Evolutionary conservation across 2,888 invertebrate genomes (phyloP), one percentile per base, ranked within the genome.

Genomic region (Xanthia icteritia): DNA sequence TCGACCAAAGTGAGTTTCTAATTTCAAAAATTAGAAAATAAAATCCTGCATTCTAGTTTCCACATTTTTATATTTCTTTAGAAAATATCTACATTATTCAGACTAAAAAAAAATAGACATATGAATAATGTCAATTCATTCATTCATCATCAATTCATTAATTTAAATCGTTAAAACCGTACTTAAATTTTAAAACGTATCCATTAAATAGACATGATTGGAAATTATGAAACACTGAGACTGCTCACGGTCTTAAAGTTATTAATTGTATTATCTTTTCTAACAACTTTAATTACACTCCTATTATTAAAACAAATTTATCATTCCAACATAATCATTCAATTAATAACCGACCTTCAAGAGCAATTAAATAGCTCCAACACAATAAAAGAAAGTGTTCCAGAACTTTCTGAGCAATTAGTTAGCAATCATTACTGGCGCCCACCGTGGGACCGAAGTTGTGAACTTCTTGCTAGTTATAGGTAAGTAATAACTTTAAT

Each of bases 371-470:
- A 51, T 80, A 65, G 36, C 51, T 67, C 45, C 1, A 70, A 73
- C 42, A 54, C 31, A 71, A 78, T 73, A 72, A 72, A 75, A 80
- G 48, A 81, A 75, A 72, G 65, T 72, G n/a, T 67, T 65, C 8
- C 5, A 20, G 23, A 71, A 80, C 39, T 84, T 80, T 72, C 27
- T 23, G 39, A 58, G 48, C 23, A 71, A 80, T 79, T 68, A 71
- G 58, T 77, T 64, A 60, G 67, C 42, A 48, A 70, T 64, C n/a
- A 1, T 65, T 82, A 85, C 39, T 85, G 82, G 85, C 81, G 67
- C 82, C 75, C 85, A 72, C 36, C 58, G 60, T 17, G 82, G 75
- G 85, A 67, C 71, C 60, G 17, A 78, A 73, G 48, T 68, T 83
- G 20, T 45, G 2, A 17, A 51, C 0, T 5, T 2, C 13, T 58